Base-by-base conservation (phyloP, 1,140 invertebrate genomes). In the Pseudomyrmex sp. region DNA sequence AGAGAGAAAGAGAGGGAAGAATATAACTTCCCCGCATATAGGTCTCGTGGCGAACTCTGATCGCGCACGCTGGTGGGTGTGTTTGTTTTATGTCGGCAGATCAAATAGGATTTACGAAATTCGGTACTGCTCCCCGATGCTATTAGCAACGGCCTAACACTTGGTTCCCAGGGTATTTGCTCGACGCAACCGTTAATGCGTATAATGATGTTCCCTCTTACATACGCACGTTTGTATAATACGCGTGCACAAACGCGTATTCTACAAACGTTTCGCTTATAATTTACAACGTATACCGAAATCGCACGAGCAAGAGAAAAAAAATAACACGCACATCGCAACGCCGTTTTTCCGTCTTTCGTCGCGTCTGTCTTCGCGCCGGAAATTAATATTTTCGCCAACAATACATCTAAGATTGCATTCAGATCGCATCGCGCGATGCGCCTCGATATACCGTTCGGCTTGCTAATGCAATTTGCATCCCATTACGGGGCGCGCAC, bases 81-180 rank as follows among this genome's bases (percentile, higher is more conserved):
- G 91, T 91, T 93, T 92, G 91, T 92, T 93, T 92, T 91, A 92
- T 92, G 90, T 91, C 86, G 88, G 80, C 80, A 83, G 92, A 91
- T 93, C 90, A 91, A 91, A 90, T 88, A 73, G 92, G 92, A 93
- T 93, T 93, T 92, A 89, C 86, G 85, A 83, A 92, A 91, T 90
- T 91, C 83, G 77, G 85, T 82, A 65, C 50, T 66, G 87, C 61
- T 85, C 63, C 84, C 61, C 76, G 77, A 13, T 50, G 15, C 54
- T 46, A 26, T 59, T 63, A 46, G 35, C 26, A 61, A 61, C 66
- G 56, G 46, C 56, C 66, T 74, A 65, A 82, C 63, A 75, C 66
- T 68, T 65, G 35, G 82, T 83, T 84, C 87, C 82, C 83, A 88
- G 80, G 86, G 72, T 84, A 70, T 74, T 76, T 82, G 59, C 48